These are phyloP conservation scores for Panthera leo DNA, from an alignment of 2,113 vertebrate genomes.

Conservation along the genomic window DNA sequence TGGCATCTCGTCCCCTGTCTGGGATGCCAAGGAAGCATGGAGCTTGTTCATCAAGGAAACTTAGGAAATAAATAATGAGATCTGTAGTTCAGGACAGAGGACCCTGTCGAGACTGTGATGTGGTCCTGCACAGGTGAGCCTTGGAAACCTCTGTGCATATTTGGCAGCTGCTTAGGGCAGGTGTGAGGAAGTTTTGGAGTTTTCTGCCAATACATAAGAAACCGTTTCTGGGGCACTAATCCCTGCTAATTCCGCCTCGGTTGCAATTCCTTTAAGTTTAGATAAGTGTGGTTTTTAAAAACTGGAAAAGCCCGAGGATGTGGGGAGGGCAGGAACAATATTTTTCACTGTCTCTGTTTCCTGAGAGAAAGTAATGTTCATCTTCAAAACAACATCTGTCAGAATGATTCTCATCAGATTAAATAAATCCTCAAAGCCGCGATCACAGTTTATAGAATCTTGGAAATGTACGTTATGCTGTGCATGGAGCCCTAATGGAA, in stretches of 20 bases:
- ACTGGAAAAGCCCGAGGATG: neutral
- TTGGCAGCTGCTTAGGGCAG: neutral
- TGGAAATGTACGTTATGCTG: slow-evolving; percentile 73
- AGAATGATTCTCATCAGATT: slow-evolving; percentile 79
- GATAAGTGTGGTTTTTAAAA: slow-evolving; percentile 38
- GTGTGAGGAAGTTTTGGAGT: neutral
- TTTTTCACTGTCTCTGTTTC: slow-evolving; percentile 63
- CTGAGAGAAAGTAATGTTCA: slow-evolving; percentile 63
- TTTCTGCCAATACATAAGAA: neutral
- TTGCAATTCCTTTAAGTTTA: slow-evolving; percentile 49
- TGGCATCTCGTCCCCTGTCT: slow-evolving; percentile 1
- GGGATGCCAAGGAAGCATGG: slow-evolving; percentile 29
- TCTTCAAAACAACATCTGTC: slow-evolving; percentile 84
- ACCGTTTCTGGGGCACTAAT: neutral
- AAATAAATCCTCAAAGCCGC: slow-evolving; percentile 79
- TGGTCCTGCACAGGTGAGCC: neutral
- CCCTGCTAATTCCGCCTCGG: neutral
- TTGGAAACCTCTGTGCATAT: neutral
- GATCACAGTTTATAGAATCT: slow-evolving; percentile 69
- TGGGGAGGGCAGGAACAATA: neutral
- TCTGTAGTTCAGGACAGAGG: neutral
- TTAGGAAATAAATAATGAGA: neutral
- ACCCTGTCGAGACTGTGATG: slow-evolving; percentile 15
- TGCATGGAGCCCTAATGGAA: slow-evolving; percentile 55
- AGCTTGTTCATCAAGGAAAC: slow-evolving; percentile 37